Evolutionary conservation across 2,888 invertebrate genomes (phyloP).

Genomic region (Andrena haemorrhoa): DNA sequence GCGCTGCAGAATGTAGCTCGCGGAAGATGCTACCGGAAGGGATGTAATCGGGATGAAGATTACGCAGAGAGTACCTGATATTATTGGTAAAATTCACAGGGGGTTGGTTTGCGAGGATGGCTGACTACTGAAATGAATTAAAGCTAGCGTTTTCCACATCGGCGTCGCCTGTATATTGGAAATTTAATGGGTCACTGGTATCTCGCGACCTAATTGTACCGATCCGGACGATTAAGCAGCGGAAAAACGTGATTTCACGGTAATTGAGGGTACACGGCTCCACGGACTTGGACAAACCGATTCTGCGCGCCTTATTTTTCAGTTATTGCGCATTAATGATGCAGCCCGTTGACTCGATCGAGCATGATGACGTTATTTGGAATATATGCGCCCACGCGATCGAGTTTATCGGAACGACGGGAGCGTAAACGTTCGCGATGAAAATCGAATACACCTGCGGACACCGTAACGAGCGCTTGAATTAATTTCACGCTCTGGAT

Average conservation of each 20-base stretch:
- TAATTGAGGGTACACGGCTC: constrained; percentile 55
- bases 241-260: constrained; percentile 71
- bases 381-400: constrained; percentile 1
- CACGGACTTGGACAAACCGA: constrained; percentile 13
- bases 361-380: constrained; percentile 26
- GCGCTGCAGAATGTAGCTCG: not conserved
- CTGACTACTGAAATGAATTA: constrained; percentile 47
- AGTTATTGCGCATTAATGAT: constrained; percentile 40
- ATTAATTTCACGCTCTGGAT: not conserved
- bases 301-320: constrained; percentile 47
- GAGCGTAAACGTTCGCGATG: constrained; percentile 10
- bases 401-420: constrained; percentile 22
- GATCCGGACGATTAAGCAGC: constrained; percentile 60
- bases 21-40: not conserved
- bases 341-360: constrained; percentile 31
- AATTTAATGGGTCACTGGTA: constrained; percentile 70
- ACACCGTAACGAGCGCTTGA: constrained; percentile 1
- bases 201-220: constrained; percentile 64
- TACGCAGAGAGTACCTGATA: not conserved
- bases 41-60: not conserved
- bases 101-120: constrained; percentile 42
- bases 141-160: constrained; percentile 52
- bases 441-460: constrained; percentile 20
- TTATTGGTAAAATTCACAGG: not conserved
- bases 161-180: constrained; percentile 56